Evolutionary conservation across 1,140 invertebrate genomes (phyloP), one percentile per base, ranked within the genome.

Genomic region (Calycopis cecrops): DNA sequence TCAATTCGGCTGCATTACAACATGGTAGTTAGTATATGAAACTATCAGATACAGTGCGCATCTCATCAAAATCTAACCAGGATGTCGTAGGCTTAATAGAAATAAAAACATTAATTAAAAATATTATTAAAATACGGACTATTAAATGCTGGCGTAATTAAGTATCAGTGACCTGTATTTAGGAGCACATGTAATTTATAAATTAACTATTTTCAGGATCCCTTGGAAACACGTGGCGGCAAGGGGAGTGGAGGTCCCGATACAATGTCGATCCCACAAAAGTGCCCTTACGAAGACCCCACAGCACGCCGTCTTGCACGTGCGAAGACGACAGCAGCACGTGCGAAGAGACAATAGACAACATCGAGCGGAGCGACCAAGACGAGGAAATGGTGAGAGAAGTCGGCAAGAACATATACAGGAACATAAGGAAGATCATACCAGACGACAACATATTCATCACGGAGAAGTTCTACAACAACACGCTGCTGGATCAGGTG

Each of bases 171-270:
- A n/a, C n/a, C n/a, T n/a, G n/a, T n/a, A n/a, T n/a, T n/a, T n/a
- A n/a, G n/a, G n/a, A n/a, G n/a, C n/a, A n/a, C n/a, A n/a, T n/a
- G n/a, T n/a, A n/a, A n/a, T n/a, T n/a, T n/a, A n/a, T n/a, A n/a
- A 48, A 14, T 35, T 1, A 55, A 3, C 48, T 56, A 37, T 12
- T 75, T 79, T 8, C 68, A 88, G 87, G 87, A 11, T 88, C 85
- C 6, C 70, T 87, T 4, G 76, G 70, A 0, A 88, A 88, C 55
- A 88, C 87, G 0, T 88, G 87, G 87, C 62, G 85, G 16, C 87
- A 88, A 69, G 87, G 87, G 6, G 83, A 87, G 54, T 87, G 85
- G 86, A 63, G 67, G n/a, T 54, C 67, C 0, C 85, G 77, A 59
- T 86, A 88, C 55, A 71, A 73, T 50, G 48, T 66, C 0, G 68